Percentiles rank a stretch among this genome's conserved stretches.
Conservation (phyloP, 2,113 vertebrate genomes). For the Microcebus jonahi region DNA sequence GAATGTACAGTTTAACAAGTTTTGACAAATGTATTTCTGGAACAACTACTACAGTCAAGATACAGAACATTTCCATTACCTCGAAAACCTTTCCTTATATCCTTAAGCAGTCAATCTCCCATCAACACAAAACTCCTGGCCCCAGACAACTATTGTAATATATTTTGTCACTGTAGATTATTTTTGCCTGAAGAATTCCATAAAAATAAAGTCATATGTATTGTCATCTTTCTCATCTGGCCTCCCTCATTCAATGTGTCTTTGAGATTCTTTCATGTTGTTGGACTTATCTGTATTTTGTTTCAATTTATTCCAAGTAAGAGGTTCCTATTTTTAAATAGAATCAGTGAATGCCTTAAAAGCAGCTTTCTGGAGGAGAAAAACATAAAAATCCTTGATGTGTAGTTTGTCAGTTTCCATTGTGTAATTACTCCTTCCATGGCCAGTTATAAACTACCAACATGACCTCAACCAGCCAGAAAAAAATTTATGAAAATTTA, state of each 20-base stretch:
- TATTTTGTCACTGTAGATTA: not conserved
- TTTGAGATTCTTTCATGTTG: not conserved
- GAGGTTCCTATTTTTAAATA: not conserved
- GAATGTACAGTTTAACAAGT: not conserved
- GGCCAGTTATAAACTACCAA: not conserved
- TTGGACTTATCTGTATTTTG: not conserved
- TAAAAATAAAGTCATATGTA: not conserved
- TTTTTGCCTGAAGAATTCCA: not conserved
- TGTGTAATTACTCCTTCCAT: not conserved
- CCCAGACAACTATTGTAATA: not conserved
- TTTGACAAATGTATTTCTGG: not conserved
- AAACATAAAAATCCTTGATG: not conserved
- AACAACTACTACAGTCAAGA: not conserved
- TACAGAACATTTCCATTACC: not conserved
- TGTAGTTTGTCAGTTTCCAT: not conserved
- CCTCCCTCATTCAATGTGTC: not conserved
- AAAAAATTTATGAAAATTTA: not conserved
- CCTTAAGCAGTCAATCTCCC: not conserved
- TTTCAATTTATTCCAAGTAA: not conserved
- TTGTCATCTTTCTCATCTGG: not conserved
- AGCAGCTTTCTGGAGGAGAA: not conserved
- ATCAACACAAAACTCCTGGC: not conserved
- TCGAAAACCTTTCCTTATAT: not conserved
- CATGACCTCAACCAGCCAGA: too few species aligned
- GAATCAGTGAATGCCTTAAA: not conserved